Conservation (phyloP, 2,888 invertebrate species). For the Tenthredo distinguenda region DNA sequence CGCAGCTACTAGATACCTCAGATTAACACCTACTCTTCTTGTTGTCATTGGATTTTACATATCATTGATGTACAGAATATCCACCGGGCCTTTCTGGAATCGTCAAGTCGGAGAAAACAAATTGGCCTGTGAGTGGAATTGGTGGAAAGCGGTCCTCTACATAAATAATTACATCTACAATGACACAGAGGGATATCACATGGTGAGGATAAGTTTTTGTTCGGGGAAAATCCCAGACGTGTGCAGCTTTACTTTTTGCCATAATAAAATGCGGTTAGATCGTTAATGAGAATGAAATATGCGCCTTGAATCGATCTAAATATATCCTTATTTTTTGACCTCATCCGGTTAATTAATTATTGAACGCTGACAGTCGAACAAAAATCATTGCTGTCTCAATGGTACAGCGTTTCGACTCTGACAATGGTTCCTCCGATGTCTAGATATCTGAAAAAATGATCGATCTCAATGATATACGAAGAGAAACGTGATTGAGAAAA, state of each 20-base stretch:
- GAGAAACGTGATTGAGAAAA: background rate
- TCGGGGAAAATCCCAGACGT: background rate
- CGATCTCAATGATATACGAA: background rate
- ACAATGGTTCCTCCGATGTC: no score
- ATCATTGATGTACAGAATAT: conserved; percentile 81
- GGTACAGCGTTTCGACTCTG: background rate
- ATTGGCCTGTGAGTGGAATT: conserved; percentile 81
- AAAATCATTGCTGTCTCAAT: background rate
- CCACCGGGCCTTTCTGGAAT: conserved; percentile 83
- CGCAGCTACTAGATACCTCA: conserved; percentile 64
- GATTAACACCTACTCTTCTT: conserved; percentile 82
- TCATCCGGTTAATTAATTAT: background rate
- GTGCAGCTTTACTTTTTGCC: background rate
- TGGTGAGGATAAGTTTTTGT: conserved; percentile 15
- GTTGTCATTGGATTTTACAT: conserved; percentile 82
- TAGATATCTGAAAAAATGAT: background rate
- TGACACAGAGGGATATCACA: conserved; percentile 81
- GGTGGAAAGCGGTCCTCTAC: conserved; percentile 83
- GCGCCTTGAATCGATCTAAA: background rate
- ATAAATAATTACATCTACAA: conserved; percentile 83
- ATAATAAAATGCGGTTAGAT: background rate
- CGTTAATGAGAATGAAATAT: background rate
- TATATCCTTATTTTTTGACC: background rate
- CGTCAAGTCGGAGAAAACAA: conserved; percentile 81
- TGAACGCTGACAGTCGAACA: background rate